Base-by-base conservation (phyloP, 1,140 invertebrate species). In the Scaptomyza graminum region DNA sequence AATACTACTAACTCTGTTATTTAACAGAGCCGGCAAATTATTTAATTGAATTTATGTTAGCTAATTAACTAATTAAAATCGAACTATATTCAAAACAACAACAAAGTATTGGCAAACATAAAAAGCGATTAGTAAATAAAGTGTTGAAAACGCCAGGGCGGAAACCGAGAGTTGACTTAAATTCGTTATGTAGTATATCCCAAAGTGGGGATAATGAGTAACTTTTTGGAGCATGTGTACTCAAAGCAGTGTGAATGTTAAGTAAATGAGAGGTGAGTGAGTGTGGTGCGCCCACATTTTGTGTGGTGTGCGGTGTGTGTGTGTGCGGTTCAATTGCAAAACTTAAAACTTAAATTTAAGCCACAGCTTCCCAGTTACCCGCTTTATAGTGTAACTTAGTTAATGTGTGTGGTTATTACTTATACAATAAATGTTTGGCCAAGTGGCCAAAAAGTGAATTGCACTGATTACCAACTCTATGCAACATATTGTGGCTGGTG, bases 331-430 rank as follows among this genome's bases (percentile, higher is more conserved):
- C 34, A 51, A 39, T 55, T 64, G 62, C 55, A 31, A 47, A 68
- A 68, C 46, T 51, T 18, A 41, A 41, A 41, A 12, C 31, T 3
- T 22, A 49, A 63, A 56, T 50, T 49, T 15, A 56, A 43, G 31
- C 50, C 39, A 9, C 54, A 43, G 63, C 67, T 55, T 70, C 44
- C 37, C 61, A 28, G 67, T 70, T 41, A 22, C 54, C 25, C 28
- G 5, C 2, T 9, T 34, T 9, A 34, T 51, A 25, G 50, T 60
- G 39, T 34, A 34, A 34, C 31, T 34, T 13, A 18, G 25, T 54
- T 7, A 31, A 64, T 56, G 60, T 64, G 51, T 56, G 67, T 70
- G 67, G 67, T 57, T 70, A 70, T 70, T 65, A 51, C 61, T 57
- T 57, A 70, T 65, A 51, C 67, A 65, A 54, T 51, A 49, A 34